Percentiles rank a stretch among this genome's conserved stretches.
Evolutionary conservation across 2,113 vertebrate species (phyloP).

Genomic region (Piprites chloris): DNA sequence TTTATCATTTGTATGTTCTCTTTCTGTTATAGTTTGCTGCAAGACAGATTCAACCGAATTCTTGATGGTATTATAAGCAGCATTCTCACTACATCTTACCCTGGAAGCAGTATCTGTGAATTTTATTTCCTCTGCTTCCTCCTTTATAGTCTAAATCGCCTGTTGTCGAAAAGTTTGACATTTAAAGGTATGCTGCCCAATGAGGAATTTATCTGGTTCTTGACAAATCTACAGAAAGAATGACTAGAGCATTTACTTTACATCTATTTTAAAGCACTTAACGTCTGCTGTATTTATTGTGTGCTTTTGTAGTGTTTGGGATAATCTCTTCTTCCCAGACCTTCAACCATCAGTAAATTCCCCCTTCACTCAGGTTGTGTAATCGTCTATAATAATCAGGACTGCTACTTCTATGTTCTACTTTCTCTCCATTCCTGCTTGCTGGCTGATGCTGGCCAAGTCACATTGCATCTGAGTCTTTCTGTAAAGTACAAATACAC

Average conservation of each 20-base stretch:
- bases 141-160: background rate
- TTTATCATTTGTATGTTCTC: background rate
- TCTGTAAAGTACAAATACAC: background rate
- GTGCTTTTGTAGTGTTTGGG: background rate
- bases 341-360: background rate
- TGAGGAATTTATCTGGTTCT: background rate
- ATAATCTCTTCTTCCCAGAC: background rate
- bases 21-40: background rate
- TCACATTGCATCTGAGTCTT: background rate
- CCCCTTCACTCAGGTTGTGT: fast-evolving
- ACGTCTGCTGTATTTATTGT: background rate
- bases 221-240: background rate
- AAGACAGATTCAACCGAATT: background rate
- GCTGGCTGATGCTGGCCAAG: background rate
- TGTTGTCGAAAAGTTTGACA: background rate
- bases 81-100: background rate
- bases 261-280: background rate
- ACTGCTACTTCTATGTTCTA: background rate
- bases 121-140: background rate
- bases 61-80: background rate
- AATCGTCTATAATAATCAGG: background rate
- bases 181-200: background rate
- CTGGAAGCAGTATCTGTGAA: background rate
- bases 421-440: background rate
- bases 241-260: background rate